Base-by-base conservation (phyloP, 2,113 vertebrate species). In the Delphinapterus leucas region DNA sequence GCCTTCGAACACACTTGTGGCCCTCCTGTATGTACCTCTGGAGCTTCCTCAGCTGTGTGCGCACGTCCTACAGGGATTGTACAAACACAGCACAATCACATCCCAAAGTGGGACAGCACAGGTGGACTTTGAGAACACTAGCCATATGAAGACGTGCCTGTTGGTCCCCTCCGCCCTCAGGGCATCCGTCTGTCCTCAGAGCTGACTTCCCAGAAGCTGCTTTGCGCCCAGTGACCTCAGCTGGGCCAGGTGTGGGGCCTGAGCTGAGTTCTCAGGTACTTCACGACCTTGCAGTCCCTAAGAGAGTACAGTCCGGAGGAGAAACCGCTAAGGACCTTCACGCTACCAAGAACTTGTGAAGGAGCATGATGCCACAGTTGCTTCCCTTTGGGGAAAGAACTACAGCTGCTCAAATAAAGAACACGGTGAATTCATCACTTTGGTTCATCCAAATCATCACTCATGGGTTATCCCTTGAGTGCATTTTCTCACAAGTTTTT, bases 1-100 rank as follows among this genome's bases (percentile, higher is more conserved):
- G 33, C 53, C 88, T 88, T 36, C 2, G 1, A 36, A 71, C 36
- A 49, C 96, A 79, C 97, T 98, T 98, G 98, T 98, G 99, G 96
- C 98, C 98, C 99, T 18, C 5, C 92, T 44, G 82, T 58, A 85
- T 6, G 89, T 77, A 28, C 85, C 80, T 49, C 20, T 1, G 44
- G n/a, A 0, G 1, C 74, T 77, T 41, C 81, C 41, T 73, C 63
- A 8, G 33, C 36, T 23, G 60, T 79, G 79, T 8, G 31, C 82
- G 31, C 41, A 14, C 8, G 4, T 44, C 58, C 23, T 28, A 41
- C 68, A 12, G 31, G 31, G 33, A 18, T 1, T 8, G 58, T 63
- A 86, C 58, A 65, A 11, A 80, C 67, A 49, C 9, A 23, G 12
- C 26, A 63, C 4, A 33, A 9, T 74, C 96, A 38, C 33, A 33